Percentiles rank a stretch among this genome's conserved stretches.
Evolutionary conservation across 2,888 invertebrate species (phyloP).

Genomic region (Microdon myrmicae): DNA sequence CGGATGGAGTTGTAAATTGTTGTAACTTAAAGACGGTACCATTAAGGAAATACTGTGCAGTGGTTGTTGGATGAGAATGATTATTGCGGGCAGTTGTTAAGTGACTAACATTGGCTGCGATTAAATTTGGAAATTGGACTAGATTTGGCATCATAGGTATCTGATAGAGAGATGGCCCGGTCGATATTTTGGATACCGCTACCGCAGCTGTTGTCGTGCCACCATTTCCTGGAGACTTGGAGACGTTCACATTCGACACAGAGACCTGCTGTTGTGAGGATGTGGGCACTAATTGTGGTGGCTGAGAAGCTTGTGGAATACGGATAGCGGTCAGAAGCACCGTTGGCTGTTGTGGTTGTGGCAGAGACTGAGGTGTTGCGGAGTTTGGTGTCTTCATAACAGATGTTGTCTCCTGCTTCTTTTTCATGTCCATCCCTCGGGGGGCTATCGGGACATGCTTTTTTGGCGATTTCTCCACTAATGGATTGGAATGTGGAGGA

Average conservation of each 20-base stretch:
- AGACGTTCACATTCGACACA: slow-evolving; percentile 5
- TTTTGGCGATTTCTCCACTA: slow-evolving; percentile 64
- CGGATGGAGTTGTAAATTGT: slow-evolving; percentile 25
- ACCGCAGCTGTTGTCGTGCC: slow-evolving; percentile 37
- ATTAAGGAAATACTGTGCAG: slow-evolving; percentile 65
- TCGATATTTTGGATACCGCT: slow-evolving; percentile 38
- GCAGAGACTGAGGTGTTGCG: slow-evolving; percentile 22
- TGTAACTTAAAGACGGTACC: slow-evolving; percentile 67
- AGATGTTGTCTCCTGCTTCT: slow-evolving; percentile 55
- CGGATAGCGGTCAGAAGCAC: slow-evolving; percentile 71
- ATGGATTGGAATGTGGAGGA: slow-evolving; percentile 24
- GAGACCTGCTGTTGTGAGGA: slow-evolving; percentile 59
- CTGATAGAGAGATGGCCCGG: slow-evolving; percentile 68
- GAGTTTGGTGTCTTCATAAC: slow-evolving; percentile 23
- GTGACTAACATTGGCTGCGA: slow-evolving; percentile 66
- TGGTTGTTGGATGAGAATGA: slow-evolving; percentile 56
- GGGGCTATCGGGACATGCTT: slow-evolving; percentile 67
- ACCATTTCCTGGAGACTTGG: slow-evolving; percentile 22
- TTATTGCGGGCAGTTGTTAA: slow-evolving; percentile 56
- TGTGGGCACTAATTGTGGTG: slow-evolving; percentile 39
- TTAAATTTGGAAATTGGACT: slow-evolving; percentile 73
- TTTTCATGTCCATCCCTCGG: slow-evolving; percentile 64
- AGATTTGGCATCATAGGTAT: slow-evolving; percentile 73
- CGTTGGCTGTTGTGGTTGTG: slow-evolving; percentile 67
- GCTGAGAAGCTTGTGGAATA: slow-evolving; percentile 67